These are phyloP conservation scores for Aricia artaxerxes DNA, from an alignment of 2,888 invertebrate genomes.

Conservation along the genomic window DNA sequence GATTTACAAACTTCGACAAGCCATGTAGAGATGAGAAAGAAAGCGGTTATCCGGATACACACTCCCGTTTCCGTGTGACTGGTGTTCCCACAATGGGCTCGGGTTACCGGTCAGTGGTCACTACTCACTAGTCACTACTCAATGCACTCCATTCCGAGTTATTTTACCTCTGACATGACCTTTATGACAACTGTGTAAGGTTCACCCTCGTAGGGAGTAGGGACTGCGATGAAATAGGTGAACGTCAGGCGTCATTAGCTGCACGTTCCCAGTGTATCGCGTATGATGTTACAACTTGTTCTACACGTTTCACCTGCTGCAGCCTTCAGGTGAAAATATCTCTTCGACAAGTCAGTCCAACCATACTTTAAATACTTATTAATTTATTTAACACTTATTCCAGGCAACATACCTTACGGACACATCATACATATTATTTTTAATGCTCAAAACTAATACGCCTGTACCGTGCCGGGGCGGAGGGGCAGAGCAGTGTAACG, in stretches of 20 bases:
- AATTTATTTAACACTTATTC: too few relatives aligned
- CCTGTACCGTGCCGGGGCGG: too few relatives aligned
- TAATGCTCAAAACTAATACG: too few relatives aligned
- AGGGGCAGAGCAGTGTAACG: too few relatives aligned
- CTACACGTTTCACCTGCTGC: constrained; percentile 22
- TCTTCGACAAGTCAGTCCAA: constrained; percentile 39
- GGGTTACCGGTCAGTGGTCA: constrained; percentile 47
- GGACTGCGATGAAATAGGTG: neutral
- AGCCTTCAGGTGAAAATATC: neutral
- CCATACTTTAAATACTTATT: too few relatives aligned
- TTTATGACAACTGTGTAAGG: neutral
- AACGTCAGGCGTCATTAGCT: constrained; percentile 12
- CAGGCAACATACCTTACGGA: too few relatives aligned
- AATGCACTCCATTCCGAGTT: neutral
- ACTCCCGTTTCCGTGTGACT: constrained; percentile 52
- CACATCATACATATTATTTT: too few relatives aligned
- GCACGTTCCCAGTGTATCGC: constrained; percentile 8
- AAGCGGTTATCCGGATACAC: constrained; percentile 47
- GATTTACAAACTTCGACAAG: neutral
- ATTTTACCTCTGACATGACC: neutral
- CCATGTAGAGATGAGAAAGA: constrained; percentile 36
- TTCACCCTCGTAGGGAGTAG: neutral
- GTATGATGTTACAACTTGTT: constrained; percentile 25
- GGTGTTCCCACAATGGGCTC: constrained; percentile 50
- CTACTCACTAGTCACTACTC: constrained; percentile 37